A percentile compares a stretch with the other conserved stretches of the same genome.
phyloP scores from a whole-genome alignment of 1,140 invertebrate genomes.

The Drosophila sechellia region DNA sequence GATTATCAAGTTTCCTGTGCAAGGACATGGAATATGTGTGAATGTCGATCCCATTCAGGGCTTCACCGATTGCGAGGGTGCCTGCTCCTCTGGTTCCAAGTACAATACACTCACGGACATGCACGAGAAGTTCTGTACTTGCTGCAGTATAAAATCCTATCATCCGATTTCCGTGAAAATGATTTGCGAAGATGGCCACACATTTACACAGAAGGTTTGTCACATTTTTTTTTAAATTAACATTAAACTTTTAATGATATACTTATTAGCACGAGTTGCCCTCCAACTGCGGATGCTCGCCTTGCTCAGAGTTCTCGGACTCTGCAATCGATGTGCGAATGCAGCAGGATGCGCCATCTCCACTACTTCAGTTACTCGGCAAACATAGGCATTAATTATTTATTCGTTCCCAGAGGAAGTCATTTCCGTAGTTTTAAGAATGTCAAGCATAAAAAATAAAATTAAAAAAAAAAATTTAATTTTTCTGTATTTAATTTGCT shows the following conservation, averaged over 20 bases:
- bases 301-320: constrained; percentile 56
- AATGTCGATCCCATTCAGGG: constrained; percentile 86
- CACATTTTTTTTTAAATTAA: neutral
- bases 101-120: constrained; percentile 85
- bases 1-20: constrained; percentile 85
- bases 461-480: constrained; percentile 7
- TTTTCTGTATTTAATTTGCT: no score
- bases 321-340: constrained; percentile 57
- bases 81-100: constrained; percentile 88
- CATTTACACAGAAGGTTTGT: constrained; percentile 59
- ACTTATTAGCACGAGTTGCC: constrained; percentile 68
- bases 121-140: constrained; percentile 81
- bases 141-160: constrained; percentile 75
- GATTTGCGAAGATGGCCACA: constrained; percentile 72
- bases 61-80: constrained; percentile 88
- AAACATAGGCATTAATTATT: constrained; percentile 4
- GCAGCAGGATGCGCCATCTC: constrained; percentile 33
- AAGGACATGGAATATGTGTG: constrained; percentile 86
- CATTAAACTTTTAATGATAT: neutral
- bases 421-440: constrained; percentile 10
- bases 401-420: neutral
- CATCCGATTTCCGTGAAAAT: constrained; percentile 71
- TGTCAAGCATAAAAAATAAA: constrained; percentile 13
- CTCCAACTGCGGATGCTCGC: constrained; percentile 63
- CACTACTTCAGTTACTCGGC: constrained; percentile 51